Percentiles rank a stretch among this genome's conserved stretches.
phyloP scores from a whole-genome alignment of 2,888 invertebrate species.

The Meiosimyza decipiens region DNA sequence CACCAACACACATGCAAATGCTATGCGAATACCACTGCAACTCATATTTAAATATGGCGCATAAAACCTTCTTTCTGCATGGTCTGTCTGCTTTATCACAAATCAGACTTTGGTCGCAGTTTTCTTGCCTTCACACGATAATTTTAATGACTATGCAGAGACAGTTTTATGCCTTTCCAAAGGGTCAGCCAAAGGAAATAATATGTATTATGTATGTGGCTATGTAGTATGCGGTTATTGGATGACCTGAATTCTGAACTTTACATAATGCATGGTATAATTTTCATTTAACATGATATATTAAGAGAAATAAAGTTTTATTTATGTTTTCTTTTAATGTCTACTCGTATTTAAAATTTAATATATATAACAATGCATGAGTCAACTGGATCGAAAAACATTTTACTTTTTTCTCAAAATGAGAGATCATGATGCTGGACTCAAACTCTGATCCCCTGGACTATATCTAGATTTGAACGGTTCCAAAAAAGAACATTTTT shows the following conservation, averaged over 20 bases:
- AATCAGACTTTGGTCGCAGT: conserved; percentile 28
- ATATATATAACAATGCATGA: too few species aligned
- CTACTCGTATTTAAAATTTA: too few species aligned
- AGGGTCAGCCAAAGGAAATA: conserved; percentile 13
- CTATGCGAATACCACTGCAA: background rate
- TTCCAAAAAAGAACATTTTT: too few species aligned
- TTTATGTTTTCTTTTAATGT: too few species aligned
- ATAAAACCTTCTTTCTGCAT: background rate
- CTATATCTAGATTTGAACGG: too few species aligned
- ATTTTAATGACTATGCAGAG: conserved; percentile 34
- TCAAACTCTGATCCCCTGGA: too few species aligned
- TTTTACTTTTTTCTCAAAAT: too few species aligned
- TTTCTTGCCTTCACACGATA: conserved; percentile 11
- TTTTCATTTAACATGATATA: background rate
- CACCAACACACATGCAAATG: background rate
- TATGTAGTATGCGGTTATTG: conserved; percentile 20
- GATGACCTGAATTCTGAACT: conserved; percentile 20
- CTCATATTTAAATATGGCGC: conserved; percentile 9
- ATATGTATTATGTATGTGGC: too few species aligned
- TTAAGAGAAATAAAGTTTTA: too few species aligned
- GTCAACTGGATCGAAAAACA: too few species aligned
- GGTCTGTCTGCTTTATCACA: conserved; percentile 31
- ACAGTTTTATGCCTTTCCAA: conserved; percentile 19
- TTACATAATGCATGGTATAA: background rate
- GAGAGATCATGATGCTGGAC: too few species aligned